A percentile compares a stretch with the other conserved stretches of the same genome.
Conservation (phyloP, 92 coral and sea anemone genomes). For the Paramuricea clavata region DNA sequence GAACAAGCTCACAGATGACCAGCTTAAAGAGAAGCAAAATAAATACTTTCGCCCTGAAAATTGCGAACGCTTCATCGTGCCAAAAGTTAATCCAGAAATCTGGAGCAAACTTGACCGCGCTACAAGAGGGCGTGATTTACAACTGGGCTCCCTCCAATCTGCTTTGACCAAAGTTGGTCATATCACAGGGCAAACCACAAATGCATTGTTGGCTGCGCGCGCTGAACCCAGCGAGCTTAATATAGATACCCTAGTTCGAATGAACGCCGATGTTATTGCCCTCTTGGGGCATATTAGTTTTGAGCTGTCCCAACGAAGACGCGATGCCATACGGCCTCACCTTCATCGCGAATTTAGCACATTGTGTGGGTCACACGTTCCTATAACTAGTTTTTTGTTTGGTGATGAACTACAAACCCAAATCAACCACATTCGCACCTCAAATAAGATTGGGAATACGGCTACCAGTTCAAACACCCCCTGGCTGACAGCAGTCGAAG, state of each 20-base stretch:
- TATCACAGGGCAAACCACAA: too few species aligned
- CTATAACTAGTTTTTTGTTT: slow-evolving; percentile 20
- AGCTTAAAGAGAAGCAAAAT: slow-evolving; percentile 50
- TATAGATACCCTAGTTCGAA: background rate
- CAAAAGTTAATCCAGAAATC: slow-evolving; percentile 65
- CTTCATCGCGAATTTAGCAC: too few species aligned
- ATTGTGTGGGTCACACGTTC: slow-evolving; percentile 7
- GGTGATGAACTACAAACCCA: background rate
- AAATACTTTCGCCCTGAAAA: slow-evolving; percentile 60
- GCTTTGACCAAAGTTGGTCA: too few species aligned
- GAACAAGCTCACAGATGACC: slow-evolving; percentile 63
- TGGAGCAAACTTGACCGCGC: background rate
- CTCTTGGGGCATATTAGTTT: slow-evolving; percentile 61
- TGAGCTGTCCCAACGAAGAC: slow-evolving; percentile 62
- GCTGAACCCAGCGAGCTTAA: slow-evolving; percentile 53
- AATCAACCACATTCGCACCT: slow-evolving; percentile 51
- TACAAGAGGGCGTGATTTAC: too few species aligned
- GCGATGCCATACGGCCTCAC: slow-evolving; percentile 46
- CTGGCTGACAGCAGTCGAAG: background rate
- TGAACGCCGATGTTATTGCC: background rate
- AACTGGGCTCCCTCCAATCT: too few species aligned
- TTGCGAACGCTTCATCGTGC: slow-evolving; percentile 53
- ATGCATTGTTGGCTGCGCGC: background rate
- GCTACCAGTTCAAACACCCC: slow-evolving; percentile 24
- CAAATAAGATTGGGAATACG: slow-evolving; percentile 32